Evolutionary conservation across 2,888 invertebrate species (phyloP), one percentile per base, ranked within the genome.

Genomic region (Ptycholaimellus sp.): DNA sequence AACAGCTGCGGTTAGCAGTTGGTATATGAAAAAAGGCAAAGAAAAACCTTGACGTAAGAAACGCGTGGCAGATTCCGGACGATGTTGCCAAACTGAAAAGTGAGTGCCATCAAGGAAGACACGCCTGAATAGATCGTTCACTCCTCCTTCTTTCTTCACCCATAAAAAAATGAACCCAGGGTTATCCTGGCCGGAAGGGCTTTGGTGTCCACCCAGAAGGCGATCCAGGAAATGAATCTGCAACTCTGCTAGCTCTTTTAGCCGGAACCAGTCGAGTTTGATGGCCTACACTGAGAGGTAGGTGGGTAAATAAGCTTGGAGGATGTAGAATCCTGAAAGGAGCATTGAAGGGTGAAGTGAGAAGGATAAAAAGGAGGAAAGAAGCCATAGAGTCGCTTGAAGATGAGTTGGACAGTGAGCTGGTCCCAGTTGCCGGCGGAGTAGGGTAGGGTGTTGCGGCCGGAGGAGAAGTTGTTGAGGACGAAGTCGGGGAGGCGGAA

Each of bases 341-440:
- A n/a, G n/a, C n/a, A n/a, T n/a, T n/a, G n/a, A n/a, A n/a, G n/a
- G n/a, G n/a, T n/a, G n/a, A n/a, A n/a, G n/a, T n/a, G n/a, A n/a
- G n/a, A n/a, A n/a, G n/a, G n/a, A n/a, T n/a, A n/a, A n/a, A n/a
- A n/a, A n/a, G n/a, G n/a, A n/a, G n/a, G n/a, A n/a, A n/a, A n/a
- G n/a, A n/a, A n/a, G 3, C 52, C 53, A 33, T 52, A 54, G 23
- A 54, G 48, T 23, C 54, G 39, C 27, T 54, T 51, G 35, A 54
- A 54, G 32, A 47, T 43, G 14, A 54, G 51, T 18, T 44, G 42
- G 4, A 54, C 54, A 14, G 46, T 46, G 3, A 54, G 40, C 7
- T 54, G 46, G 40, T 54, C 52, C 54, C 54, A 54, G 35, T 49
- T 44, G 5, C 54, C 54, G 6, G 54, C 54, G 2, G 54, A 54